A percentile compares a stretch with the other conserved stretches of the same genome.
Evolutionary conservation across 2,797 vertebrate genomes (phyloP).

Genomic region (Dromococcyx pavoninus): DNA sequence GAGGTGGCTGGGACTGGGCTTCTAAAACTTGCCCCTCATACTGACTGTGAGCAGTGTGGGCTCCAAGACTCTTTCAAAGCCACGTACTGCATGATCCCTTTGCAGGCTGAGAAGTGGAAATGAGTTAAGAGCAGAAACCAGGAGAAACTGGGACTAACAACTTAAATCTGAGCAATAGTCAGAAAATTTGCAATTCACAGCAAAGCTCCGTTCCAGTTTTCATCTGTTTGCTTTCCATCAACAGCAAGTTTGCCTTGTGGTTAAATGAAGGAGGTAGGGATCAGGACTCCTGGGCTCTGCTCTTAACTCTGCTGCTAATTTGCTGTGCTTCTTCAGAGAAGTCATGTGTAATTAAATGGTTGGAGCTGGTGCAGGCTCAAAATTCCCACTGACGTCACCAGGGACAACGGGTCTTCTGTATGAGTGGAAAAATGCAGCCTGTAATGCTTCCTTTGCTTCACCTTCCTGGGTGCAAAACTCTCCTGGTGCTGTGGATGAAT

Average conservation of each 20-base stretch:
- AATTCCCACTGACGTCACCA: neutral
- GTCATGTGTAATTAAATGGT: neutral
- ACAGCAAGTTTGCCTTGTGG: neutral
- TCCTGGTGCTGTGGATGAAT: neutral
- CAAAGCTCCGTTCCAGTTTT: neutral
- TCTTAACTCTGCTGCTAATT: neutral
- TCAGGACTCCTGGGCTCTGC: neutral
- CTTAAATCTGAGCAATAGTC: neutral
- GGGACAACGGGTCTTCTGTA: neutral
- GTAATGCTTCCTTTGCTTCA: neutral
- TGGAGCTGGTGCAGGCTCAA: neutral
- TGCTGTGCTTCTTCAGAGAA: neutral
- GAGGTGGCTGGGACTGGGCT: neutral
- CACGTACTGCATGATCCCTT: fast-evolving
- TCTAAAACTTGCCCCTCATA: neutral
- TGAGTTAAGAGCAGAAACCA: neutral
- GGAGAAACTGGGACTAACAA: neutral
- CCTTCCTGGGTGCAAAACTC: neutral
- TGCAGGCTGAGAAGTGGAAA: neutral
- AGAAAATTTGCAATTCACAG: neutral
- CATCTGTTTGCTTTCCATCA: slow-evolving; percentile 1
- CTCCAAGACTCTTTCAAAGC: neutral
- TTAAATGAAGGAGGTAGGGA: neutral
- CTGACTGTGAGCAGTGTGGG: neutral
- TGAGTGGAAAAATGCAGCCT: neutral